A percentile compares a stretch with the other conserved stretches of the same genome.
Evolutionary conservation across 2,113 vertebrate genomes (phyloP).

Genomic region (Suncus etruscus): DNA sequence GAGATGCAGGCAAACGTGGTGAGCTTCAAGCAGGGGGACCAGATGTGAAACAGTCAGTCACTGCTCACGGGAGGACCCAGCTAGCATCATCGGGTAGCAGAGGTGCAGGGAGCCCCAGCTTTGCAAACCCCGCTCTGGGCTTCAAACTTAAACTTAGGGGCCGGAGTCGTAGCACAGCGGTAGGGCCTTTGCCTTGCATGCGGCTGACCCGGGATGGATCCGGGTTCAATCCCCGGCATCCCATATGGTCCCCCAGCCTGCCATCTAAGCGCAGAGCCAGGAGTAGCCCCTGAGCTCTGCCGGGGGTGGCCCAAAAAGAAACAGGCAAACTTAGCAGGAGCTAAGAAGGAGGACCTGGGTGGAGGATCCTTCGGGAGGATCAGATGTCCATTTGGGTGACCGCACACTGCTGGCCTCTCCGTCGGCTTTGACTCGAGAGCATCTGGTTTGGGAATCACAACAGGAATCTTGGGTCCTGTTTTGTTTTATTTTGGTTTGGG

Average conservation of each 20-base stretch:
- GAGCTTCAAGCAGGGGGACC: neutral
- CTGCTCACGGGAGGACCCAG: neutral
- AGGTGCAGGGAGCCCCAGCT: neutral
- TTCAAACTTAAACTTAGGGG: neutral
- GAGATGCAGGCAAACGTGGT: neutral
- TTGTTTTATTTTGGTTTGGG: neutral
- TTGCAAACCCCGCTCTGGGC: slow-evolving; percentile 2
- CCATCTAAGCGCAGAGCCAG: no score
- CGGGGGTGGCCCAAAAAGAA: no score
- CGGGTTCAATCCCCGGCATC: no score
- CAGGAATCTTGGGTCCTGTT: neutral
- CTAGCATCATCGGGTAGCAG: neutral
- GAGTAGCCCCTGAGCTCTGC: no score
- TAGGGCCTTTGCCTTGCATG: no score
- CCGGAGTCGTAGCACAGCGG: no score
- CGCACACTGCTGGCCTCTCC: neutral
- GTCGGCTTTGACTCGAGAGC: neutral
- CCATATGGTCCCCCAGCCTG: no score
- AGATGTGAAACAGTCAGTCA: neutral
- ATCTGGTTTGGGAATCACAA: neutral
- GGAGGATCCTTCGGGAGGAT: neutral
- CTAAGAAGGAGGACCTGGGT: no score
- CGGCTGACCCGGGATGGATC: no score
- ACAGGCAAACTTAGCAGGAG: no score
- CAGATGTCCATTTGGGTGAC: neutral